These are phyloP conservation scores for Drosophila cracens DNA, from an alignment of 2,888 invertebrate genomes.

Conservation along the genomic window DNA sequence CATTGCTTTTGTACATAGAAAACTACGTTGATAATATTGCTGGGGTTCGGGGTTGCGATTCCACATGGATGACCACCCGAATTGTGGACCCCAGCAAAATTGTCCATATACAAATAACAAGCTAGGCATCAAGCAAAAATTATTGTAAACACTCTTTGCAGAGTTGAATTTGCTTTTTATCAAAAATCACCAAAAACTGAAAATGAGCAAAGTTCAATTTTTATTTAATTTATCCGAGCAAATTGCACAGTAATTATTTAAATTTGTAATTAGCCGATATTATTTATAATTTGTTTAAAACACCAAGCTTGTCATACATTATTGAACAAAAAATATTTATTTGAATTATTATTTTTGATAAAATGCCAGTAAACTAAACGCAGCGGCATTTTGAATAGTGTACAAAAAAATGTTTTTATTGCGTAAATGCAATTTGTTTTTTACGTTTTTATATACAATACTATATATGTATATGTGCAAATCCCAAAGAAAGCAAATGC, in stretches of 20 bases:
- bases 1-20: conserved; percentile 85
- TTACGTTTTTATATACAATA: conserved; percentile 65
- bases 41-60: conserved; percentile 2
- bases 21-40: conserved; percentile 74
- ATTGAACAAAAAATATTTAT: conserved; percentile 1
- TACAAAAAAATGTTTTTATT: conserved; percentile 70
- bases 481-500: conserved; percentile 37
- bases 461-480: conserved; percentile 29
- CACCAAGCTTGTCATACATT: conserved; percentile 55
- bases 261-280: conserved; percentile 14
- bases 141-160: conserved; percentile 53
- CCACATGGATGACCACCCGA: background rate
- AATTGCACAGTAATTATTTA: conserved; percentile 64
- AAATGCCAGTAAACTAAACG: conserved; percentile 44
- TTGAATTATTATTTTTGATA: conserved; percentile 18
- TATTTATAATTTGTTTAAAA: conserved; percentile 11
- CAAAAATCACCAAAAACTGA: conserved; percentile 38
- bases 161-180: conserved; percentile 72
- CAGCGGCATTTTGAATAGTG: conserved; percentile 40
- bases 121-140: conserved; percentile 61
- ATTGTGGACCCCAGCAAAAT: conserved; percentile 39
- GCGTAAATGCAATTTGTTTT: conserved; percentile 85
- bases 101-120: conserved; percentile 83
- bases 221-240: conserved; percentile 38
- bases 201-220: conserved; percentile 60